phyloP scores from a whole-genome alignment of 1,140 invertebrate genomes.

The Trichonephila inaurata region DNA sequence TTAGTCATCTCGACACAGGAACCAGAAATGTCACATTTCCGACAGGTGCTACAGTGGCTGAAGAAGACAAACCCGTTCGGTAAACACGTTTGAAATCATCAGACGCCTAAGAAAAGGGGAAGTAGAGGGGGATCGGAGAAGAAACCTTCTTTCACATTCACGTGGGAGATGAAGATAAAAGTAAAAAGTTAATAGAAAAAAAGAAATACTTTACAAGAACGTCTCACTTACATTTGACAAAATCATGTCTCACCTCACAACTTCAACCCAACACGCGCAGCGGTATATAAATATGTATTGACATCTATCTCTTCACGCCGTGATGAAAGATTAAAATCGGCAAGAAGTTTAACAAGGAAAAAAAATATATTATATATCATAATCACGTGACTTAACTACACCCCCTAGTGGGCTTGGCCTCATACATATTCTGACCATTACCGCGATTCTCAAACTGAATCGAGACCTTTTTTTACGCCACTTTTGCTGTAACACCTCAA shows the following conservation, averaged over 20 bases:
- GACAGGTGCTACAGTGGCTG: neutral
- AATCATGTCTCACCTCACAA: neutral
- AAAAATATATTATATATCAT: neutral
- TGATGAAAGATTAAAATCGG: slow-evolving; percentile 15
- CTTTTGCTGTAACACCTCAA: neutral
- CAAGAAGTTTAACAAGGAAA: neutral
- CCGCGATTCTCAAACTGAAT: slow-evolving; percentile 42
- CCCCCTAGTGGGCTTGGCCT: slow-evolving; percentile 53
- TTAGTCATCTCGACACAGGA: slow-evolving; percentile 1
- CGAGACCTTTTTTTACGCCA: neutral
- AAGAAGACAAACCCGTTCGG: slow-evolving; percentile 2
- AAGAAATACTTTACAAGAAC: neutral
- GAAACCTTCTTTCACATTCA: neutral
- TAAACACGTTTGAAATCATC: neutral
- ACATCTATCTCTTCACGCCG: slow-evolving; percentile 16
- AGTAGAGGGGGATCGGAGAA: neutral
- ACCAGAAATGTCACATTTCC: slow-evolving; percentile 37
- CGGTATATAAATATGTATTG: slow-evolving; percentile 57
- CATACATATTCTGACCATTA: slow-evolving; percentile 65
- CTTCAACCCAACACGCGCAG: neutral
- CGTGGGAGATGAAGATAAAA: neutral
- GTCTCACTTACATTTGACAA: slow-evolving; percentile 15
- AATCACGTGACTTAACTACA: slow-evolving; percentile 28
- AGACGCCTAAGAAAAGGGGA: neutral
- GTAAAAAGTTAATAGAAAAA: neutral